These are phyloP conservation scores for Hydrocynus forskahlii DNA, from an alignment of 2,797 vertebrate species.

Conservation along the genomic window DNA sequence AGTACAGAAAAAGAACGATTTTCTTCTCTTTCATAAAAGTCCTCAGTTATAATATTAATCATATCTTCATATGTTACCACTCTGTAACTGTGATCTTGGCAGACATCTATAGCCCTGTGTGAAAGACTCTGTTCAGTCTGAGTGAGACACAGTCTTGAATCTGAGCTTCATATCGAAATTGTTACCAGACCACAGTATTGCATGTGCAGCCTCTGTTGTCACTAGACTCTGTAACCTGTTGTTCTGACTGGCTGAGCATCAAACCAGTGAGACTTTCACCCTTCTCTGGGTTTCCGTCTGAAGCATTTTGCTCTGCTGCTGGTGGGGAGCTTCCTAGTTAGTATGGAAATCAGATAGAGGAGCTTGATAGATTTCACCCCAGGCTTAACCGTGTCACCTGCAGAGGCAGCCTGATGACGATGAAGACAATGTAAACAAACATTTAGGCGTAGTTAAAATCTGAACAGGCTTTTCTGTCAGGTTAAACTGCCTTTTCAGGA, in stretches of 20 bases:
- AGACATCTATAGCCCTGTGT: background rate
- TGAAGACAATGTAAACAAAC: constrained; percentile 43
- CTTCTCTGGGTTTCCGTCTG: constrained; percentile 46
- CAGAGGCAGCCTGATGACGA: constrained; percentile 14
- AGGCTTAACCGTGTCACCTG: background rate
- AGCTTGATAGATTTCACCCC: constrained; percentile 21
- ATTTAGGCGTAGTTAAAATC: constrained; percentile 8
- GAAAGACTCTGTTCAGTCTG: background rate
- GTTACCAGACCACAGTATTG: constrained; percentile 55
- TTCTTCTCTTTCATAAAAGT: background rate
- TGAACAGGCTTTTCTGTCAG: background rate
- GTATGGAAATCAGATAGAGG: constrained; percentile 27
- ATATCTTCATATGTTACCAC: background rate
- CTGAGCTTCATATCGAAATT: constrained; percentile 14
- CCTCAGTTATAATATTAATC: background rate
- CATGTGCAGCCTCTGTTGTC: constrained; percentile 71
- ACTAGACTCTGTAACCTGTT: constrained; percentile 63
- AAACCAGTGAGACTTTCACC: constrained; percentile 68
- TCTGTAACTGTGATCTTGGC: background rate
- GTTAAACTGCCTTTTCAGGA: constrained; percentile 17
- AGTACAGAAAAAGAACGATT: background rate
- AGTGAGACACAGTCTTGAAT: background rate
- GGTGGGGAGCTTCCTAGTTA: constrained; percentile 44
- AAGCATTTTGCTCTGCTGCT: constrained; percentile 45
- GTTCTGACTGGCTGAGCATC: constrained; percentile 71